A percentile compares a stretch with the other conserved stretches of the same genome.
These are phyloP conservation scores for Acrocephalus scirpaceus DNA, from an alignment of 2,797 vertebrate species.

Conservation along the genomic window DNA sequence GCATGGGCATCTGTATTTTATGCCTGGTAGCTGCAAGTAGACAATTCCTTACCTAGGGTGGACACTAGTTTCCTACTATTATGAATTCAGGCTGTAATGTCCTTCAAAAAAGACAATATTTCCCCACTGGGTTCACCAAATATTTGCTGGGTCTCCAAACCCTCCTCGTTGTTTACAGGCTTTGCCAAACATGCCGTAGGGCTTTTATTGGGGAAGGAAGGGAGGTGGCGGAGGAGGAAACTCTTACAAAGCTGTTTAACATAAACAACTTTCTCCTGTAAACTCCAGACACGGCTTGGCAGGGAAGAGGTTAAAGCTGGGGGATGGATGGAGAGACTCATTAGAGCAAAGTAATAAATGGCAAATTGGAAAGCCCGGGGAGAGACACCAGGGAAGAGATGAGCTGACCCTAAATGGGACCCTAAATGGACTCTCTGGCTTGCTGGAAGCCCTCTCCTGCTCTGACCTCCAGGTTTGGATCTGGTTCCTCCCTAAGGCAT, in stretches of 20 bases:
- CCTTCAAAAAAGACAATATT: conserved; percentile 2
- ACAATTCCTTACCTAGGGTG: conserved; percentile 14
- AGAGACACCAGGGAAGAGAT: background rate
- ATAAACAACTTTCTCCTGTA: conserved; percentile 53
- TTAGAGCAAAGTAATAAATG: background rate
- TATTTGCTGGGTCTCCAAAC: conserved; percentile 6
- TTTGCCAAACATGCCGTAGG: background rate
- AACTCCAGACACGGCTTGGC: background rate
- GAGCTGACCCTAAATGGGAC: background rate
- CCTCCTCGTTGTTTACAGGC: conserved; percentile 19
- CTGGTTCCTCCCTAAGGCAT: background rate
- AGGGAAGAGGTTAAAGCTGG: conserved; percentile 50
- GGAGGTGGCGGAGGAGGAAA: conserved; percentile 56
- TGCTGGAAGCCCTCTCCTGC: background rate
- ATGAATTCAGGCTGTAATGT: background rate
- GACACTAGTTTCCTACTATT: conserved; percentile 50
- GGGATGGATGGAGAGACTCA: background rate
- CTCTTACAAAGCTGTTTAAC: conserved; percentile 35
- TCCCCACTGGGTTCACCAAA: conserved; percentile 34
- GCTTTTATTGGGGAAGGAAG: conserved; percentile 62
- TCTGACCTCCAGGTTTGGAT: background rate
- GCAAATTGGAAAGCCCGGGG: background rate
- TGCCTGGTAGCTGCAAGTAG: background rate
- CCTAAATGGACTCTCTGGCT: background rate
- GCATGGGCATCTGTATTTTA: background rate